Evolutionary conservation across 2,797 vertebrate species (phyloP).

Genomic region (Nyctalus aviator): DNA sequence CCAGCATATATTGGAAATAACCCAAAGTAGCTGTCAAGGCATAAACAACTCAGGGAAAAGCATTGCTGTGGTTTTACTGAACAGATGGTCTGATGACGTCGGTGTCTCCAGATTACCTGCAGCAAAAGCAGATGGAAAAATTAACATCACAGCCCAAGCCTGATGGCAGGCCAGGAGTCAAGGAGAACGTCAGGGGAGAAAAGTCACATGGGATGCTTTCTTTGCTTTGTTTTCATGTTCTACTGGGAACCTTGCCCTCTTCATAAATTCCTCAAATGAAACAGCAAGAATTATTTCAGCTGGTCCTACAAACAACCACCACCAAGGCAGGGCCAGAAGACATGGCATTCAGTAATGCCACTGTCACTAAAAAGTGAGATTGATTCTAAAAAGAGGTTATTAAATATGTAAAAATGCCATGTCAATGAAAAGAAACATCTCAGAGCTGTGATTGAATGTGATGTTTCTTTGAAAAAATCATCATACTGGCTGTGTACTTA

Average conservation of each 20-base stretch:
- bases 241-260: background rate
- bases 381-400: constrained; percentile 43
- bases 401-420: background rate
- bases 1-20: constrained; percentile 65
- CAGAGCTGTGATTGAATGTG: background rate
- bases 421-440: constrained; percentile 15
- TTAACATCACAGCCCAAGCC: constrained; percentile 65
- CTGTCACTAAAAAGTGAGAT: background rate
- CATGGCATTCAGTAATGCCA: background rate
- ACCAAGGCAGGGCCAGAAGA: background rate
- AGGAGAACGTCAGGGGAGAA: constrained; percentile 1
- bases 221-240: constrained; percentile 23
- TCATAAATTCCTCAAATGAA: background rate
- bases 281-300: background rate
- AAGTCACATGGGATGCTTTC: background rate
- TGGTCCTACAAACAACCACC: background rate
- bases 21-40: constrained; percentile 70
- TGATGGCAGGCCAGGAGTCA: constrained; percentile 63
- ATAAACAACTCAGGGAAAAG: constrained; percentile 71
- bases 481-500: background rate
- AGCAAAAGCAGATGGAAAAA: constrained; percentile 81
- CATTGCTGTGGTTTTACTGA: constrained; percentile 72
- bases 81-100: constrained; percentile 82
- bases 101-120: constrained; percentile 80
- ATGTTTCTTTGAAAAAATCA: constrained; percentile 9